Evolutionary conservation across 2,888 invertebrate species (phyloP), one percentile per base, ranked within the genome.

Genomic region (Drosophila mayaguana): DNA sequence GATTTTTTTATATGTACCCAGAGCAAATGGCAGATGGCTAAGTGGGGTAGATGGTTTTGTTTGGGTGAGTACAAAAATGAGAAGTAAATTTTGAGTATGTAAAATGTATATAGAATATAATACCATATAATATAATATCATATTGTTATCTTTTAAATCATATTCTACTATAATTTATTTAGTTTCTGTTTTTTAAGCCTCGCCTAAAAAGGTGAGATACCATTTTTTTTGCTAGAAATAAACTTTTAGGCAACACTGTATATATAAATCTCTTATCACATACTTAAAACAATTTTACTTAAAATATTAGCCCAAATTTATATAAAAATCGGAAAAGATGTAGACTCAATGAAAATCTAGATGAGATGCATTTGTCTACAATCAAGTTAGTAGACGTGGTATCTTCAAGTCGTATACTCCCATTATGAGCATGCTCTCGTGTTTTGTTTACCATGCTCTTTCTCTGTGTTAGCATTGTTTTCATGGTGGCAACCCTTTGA

Each of bases 401-500:
- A 53, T 40, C 54, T 54, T 0, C n/a, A 8, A 25, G 54, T 40
- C 40, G 38, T n/a, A 1, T 25, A 54, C 28, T 14, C 25, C 54
- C 54, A 0, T 3, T 18, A 0, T 0, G 2, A 36, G 20, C 51
- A 53, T 34, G 20, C 51, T 22, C 22, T 14, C 2, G 7, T 22
- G 22, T 56, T 62, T 68, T 75, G 55, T 50, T 32, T 70, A 63
- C 40, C n/a, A 18, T 25, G 57, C 54, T 46, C 51, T 32, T 53
- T 43, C 25, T 11, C n/a, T n/a, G 48, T 48, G 28, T 12, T 54
- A 48, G 46, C 61, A 61, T 51, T 57, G 25, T 62, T 66, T 72
- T 53, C 57, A 50, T 60, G n/a, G 38, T n/a, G 54, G 38, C 54
- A 82, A 76, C 77, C 80, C 72, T 87, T 89, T 89, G 88, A 77